Evolutionary conservation across 2,113 vertebrate genomes (phyloP).

Genomic region (Lathamus discolor): DNA sequence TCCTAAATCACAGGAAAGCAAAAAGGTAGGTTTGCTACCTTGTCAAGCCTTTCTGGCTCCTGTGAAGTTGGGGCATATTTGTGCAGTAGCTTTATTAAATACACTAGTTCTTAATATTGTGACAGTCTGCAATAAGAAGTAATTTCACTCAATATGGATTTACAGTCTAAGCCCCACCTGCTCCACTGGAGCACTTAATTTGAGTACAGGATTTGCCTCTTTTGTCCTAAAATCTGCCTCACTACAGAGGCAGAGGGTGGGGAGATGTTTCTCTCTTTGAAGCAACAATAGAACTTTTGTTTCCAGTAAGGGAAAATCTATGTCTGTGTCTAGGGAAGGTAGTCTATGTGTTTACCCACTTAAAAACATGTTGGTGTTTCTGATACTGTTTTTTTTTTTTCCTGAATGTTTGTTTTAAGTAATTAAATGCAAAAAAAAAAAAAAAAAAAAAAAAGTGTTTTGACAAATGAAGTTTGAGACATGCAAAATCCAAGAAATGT

Average conservation of each 20-base stretch:
- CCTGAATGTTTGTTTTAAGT: conserved; percentile 47
- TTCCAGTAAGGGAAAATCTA: neutral
- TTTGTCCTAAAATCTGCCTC: conserved; percentile 55
- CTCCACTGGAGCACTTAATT: conserved; percentile 35
- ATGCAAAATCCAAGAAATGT: conserved; percentile 63
- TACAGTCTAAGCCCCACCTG: neutral
- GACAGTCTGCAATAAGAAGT: conserved; percentile 47
- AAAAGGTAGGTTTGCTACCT: conserved; percentile 53
- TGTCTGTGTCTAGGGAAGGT: conserved; percentile 54
- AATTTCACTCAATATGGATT: conserved; percentile 26
- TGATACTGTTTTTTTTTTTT: conserved; percentile 59
- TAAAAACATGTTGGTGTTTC: conserved; percentile 63
- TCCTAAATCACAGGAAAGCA: neutral
- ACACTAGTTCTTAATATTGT: conserved; percentile 45
- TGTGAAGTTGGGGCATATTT: neutral
- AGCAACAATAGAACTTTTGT: conserved; percentile 31
- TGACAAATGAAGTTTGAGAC: conserved; percentile 65
- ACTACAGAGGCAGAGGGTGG: conserved; percentile 2
- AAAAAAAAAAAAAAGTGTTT: conserved; percentile 54
- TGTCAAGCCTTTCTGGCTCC: conserved; percentile 54
- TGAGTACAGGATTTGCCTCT: conserved; percentile 54
- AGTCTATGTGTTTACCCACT: conserved; percentile 63
- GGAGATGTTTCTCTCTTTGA: conserved; percentile 22
- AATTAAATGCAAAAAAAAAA: conserved; percentile 65
- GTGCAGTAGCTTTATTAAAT: conserved; percentile 57